Evolutionary conservation across 2,888 invertebrate species (phyloP), one percentile per base, ranked within the genome.

Genomic region (Alloscopus bannaensis): DNA sequence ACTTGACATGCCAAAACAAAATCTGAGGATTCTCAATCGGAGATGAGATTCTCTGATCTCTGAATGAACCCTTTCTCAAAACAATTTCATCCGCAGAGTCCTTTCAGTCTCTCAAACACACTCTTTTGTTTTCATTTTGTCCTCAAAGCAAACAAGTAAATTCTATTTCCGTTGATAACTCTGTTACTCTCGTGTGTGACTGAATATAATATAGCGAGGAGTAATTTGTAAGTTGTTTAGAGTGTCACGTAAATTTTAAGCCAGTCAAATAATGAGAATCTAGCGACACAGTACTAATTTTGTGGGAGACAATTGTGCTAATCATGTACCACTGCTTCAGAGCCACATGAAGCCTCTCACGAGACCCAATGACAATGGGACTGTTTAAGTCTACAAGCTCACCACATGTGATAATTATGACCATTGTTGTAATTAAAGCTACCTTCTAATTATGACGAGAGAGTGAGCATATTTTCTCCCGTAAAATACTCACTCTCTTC

Each of bases 1-100:
- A 65, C 75, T 75, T 75, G 75, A 75, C 76, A 76, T 68, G 76
- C 76, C 68, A 76, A 68, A 76, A 69, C 76, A 76, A 76, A 73
- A 66, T 57, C 57, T 42, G 24, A 66, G 45, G 66, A 65, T 65
- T 65, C 47, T 75, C 72, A 72, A 72, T n/a, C n/a, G n/a, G n/a
- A n/a, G n/a, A n/a, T 59, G 59, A 45, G 45, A 4, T 45, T 4
- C 18, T 68, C 66, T 24, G 3, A 11, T 20, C 8, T 36, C 52
- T 52, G 36, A 66, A 52, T 52, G 66, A 50, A 66, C 66, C 66
- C 66, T 36, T 52, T 66, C 52, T 24, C 45, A n/a, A n/a, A n/a
- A n/a, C 29, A 26, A 11, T 57, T 36, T 16, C 20, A 50, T 31
- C 66, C 50, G n/a, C 57, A 28, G 45, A 45, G 29, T 31, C 45